Base-by-base conservation (phyloP, 2,113 vertebrate genomes). In the Noturus placidus region DNA sequence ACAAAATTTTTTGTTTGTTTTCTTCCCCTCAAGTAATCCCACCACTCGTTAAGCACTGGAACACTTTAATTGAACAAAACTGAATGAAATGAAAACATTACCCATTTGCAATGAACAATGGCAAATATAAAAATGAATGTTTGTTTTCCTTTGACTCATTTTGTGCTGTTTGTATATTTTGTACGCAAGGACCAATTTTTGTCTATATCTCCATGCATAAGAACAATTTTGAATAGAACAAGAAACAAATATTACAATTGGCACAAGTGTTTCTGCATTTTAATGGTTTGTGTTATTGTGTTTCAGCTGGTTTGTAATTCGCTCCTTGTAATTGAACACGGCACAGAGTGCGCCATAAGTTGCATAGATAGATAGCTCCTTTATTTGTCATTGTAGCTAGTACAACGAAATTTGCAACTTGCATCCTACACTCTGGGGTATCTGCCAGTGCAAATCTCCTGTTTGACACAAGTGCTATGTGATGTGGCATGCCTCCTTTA, bases 401-500 rank as follows among this genome's bases (percentile, higher is more conserved):
- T n/a, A n/a, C n/a, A n/a, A n/a, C n/a, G n/a, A n/a, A n/a, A n/a
- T n/a, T n/a, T n/a, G 86, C 76, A 85, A 82, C 76, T 65, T 33
- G 50, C 56, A 42, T 85, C 13, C 27, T 63, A 38, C 22, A 35
- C 77, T 50, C 38, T 82, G 42, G 33, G 42, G n/a, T 76, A 82
- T 85, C 82, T 79, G 61, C 78, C 19, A 42, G 38, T 78, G 65
- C 88, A 86, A 38, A 56, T 76, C 82, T 86, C 17, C 61, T 15
- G 50, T 79, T 42, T 86, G 74, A 65, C 74, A 74, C 79, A 22
- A 83, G 79, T 22, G 78, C 74, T 86, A 50, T 70, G 33, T 78
- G 59, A 77, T 87, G 83, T 82, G 42, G 27, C 80, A 88, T 67
- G 67, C 84, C 38, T 79, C 79, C 61, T 86, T 86, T 69, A 57